These are phyloP conservation scores for Megastigmus dorsalis DNA, from an alignment of 2,888 invertebrate species.

Conservation along the genomic window DNA sequence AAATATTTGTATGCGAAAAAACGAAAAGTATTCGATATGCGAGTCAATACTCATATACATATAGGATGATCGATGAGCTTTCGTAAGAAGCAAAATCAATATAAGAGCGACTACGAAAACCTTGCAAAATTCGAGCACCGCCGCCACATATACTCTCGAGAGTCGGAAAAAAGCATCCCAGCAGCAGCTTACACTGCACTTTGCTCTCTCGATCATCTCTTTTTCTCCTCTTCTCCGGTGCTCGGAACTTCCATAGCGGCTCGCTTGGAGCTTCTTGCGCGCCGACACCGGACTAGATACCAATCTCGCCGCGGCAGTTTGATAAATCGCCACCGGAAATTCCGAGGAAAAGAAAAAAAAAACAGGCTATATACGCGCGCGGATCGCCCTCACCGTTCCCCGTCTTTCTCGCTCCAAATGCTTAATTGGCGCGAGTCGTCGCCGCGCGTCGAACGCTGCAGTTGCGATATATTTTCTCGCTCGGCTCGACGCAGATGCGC, in stretches of 20 bases:
- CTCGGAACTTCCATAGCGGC: neutral
- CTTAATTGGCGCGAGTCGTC: constrained; percentile 66
- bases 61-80: too few species aligned
- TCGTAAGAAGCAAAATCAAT: too few species aligned
- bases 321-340: constrained; percentile 74
- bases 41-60: too few species aligned
- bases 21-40: too few species aligned
- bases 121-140: too few species aligned
- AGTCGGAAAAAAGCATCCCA: too few species aligned
- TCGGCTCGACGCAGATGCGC: constrained; percentile 22
- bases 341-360: constrained; percentile 71
- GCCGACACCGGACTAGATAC: constrained; percentile 62
- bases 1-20: too few species aligned
- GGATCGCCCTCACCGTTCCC: neutral
- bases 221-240: neutral
- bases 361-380: too few species aligned
- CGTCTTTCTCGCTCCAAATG: constrained; percentile 66
- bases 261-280: constrained; percentile 66
- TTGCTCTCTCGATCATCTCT: too few species aligned
- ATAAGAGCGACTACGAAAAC: too few species aligned
- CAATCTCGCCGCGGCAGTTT: constrained; percentile 71
- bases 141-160: too few species aligned
- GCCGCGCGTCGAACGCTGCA: constrained; percentile 40
- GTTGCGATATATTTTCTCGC: constrained; percentile 24
- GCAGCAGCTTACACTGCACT: too few species aligned